Evolutionary conservation across 2,888 invertebrate species (phyloP), one percentile per base, ranked within the genome.

Genomic region (Smittia aterrima): DNA sequence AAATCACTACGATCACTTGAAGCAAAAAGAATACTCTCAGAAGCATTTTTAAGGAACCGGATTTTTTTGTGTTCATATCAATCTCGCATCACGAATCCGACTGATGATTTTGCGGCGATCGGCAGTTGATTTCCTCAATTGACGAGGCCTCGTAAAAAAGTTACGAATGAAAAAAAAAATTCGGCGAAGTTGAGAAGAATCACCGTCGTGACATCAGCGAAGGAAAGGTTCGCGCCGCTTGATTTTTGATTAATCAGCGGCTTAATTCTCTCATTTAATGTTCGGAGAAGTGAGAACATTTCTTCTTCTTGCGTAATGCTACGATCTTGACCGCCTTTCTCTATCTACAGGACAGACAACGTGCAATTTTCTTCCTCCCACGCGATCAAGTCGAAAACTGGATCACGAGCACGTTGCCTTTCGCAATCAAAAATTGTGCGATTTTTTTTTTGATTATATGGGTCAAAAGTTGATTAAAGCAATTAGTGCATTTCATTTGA

Each of bases 41-140:
- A 6, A 58, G 16, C 58, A 58, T 58, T 20, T 58, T 47, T 6
- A 47, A 11, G 16, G 16, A 13, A 47, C 47, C 47, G 47, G 16
- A 47, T 11, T 16, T 11, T 16, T n/a, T n/a, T 11, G 47, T 11
- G 47, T 47, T 38, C 9, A 47, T 11, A 24, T 4, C 58, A 58
- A 18, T 58, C 58, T 58, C 22, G 16, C 22, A 58, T 58, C 58
- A 24, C 58, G 20, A 18, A 24, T 24, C 9, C 11, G 20, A 58
- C 58, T 58, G 58, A 58, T 22, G 16, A 58, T 22, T 58, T 24
- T 58, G 20, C 58, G 20, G 20, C 58, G 4, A 58, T 58, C 58
- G 58, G 58, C 24, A 58, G 9, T 22, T 58, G 24, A 58, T 58
- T 58, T 58, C 58, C 58, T 58, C 58, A 58, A 58, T 20, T 58